These are phyloP conservation scores for Beris chalybata DNA, from an alignment of 2,888 invertebrate species.

Conservation along the genomic window DNA sequence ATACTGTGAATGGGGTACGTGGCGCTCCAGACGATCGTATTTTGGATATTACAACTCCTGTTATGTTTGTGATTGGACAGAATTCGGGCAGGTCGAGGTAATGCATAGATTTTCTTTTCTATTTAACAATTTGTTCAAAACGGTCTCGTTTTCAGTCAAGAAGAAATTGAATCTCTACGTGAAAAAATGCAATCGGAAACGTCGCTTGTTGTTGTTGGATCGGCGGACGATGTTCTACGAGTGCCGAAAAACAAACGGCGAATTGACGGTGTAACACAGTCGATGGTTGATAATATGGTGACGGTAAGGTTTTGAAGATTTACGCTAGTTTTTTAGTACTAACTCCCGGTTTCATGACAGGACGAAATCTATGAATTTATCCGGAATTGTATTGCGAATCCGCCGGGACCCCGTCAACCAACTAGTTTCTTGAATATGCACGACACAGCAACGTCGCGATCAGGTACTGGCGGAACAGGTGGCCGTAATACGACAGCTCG, in stretches of 20 bases:
- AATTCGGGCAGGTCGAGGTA: constrained; percentile 65
- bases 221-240: constrained; percentile 74
- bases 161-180: constrained; percentile 76
- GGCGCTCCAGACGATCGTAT: constrained; percentile 77
- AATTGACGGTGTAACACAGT: constrained; percentile 75
- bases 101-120: constrained; percentile 30
- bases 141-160: constrained; percentile 58
- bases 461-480: constrained; percentile 56
- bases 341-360: constrained; percentile 47
- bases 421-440: constrained; percentile 10
- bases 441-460: not conserved
- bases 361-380: constrained; percentile 70
- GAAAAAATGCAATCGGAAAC: constrained; percentile 77
- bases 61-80: constrained; percentile 79
- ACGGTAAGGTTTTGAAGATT: constrained; percentile 56
- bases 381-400: constrained; percentile 63
- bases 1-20: constrained; percentile 71
- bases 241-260: constrained; percentile 70
- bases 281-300: constrained; percentile 76
- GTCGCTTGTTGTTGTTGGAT: constrained; percentile 75
- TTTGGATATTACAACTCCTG: constrained; percentile 71
- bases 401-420: constrained; percentile 55
- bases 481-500: constrained; percentile 47
- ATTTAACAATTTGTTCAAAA: constrained; percentile 35
- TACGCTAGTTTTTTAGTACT: constrained; percentile 2